These are phyloP conservation scores for Oryzias javanicus DNA, from an alignment of 2,113 vertebrate genomes.

Conservation along the genomic window DNA sequence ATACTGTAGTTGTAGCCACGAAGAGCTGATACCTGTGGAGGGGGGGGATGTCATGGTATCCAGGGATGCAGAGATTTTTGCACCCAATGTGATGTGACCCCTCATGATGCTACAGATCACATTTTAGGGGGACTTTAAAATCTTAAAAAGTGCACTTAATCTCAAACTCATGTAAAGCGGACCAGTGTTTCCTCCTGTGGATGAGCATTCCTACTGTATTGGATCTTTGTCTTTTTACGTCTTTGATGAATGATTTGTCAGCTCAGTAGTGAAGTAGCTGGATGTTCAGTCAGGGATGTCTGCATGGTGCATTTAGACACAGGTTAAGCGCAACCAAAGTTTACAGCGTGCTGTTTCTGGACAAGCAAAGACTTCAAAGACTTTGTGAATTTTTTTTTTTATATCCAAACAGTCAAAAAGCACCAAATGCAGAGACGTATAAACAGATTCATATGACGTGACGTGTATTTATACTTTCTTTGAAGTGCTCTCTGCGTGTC, in stretches of 20 bases:
- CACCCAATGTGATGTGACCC: constrained; percentile 26
- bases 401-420: constrained; percentile 54
- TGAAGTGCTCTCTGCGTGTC: constrained; percentile 64
- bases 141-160: constrained; percentile 52
- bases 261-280: constrained; percentile 31
- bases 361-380: constrained; percentile 68
- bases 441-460: constrained; percentile 50
- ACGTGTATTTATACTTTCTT: constrained; percentile 56
- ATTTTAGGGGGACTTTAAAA: background rate
- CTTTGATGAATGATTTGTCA: background rate
- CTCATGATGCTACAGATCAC: constrained; percentile 26
- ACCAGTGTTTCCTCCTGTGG: constrained; percentile 68
- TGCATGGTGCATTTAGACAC: constrained; percentile 58
- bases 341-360: constrained; percentile 59
- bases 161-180: constrained; percentile 30
- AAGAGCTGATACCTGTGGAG: constrained; percentile 37
- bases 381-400: constrained; percentile 51
- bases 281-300: constrained; percentile 25
- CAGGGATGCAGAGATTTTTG: background rate
- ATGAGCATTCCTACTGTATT: constrained; percentile 71
- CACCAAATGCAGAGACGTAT: constrained; percentile 50
- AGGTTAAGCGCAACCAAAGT: constrained; percentile 61
- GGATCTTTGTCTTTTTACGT: constrained; percentile 16
- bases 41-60: constrained; percentile 16
- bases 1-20: constrained; percentile 31